Conservation (phyloP, 92 coral and sea anemone genomes). For the Heliopora coerulea region DNA sequence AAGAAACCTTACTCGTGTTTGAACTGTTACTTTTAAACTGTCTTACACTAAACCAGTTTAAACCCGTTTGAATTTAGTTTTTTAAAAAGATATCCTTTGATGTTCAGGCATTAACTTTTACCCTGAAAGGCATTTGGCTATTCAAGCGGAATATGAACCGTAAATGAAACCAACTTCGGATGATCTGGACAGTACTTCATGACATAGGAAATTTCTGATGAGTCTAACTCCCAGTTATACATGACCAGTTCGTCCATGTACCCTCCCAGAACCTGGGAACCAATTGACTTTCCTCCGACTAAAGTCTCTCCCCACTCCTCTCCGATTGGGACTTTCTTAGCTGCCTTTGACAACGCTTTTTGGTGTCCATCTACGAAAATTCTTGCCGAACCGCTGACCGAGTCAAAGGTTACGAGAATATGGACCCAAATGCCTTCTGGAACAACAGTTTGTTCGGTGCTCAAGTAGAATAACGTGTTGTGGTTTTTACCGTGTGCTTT, state of each 20-base stretch:
- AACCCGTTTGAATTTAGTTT: too few species aligned
- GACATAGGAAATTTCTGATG: slow-evolving; percentile 85
- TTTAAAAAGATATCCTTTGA: too few species aligned
- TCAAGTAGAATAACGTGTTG: slow-evolving; percentile 60
- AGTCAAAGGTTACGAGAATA: slow-evolving; percentile 83
- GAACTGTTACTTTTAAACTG: too few species aligned
- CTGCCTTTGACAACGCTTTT: slow-evolving; percentile 61
- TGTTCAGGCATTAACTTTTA: too few species aligned
- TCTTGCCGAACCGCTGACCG: slow-evolving; percentile 75
- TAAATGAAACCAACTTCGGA: slow-evolving; percentile 93
- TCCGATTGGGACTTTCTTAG: slow-evolving; percentile 62
- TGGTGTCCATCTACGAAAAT: slow-evolving; percentile 84
- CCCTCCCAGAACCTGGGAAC: slow-evolving; percentile 57
- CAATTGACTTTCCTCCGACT: slow-evolving; percentile 69
- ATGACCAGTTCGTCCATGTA: slow-evolving; percentile 89
- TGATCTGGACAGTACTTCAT: slow-evolving; percentile 96
- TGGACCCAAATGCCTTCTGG: slow-evolving; percentile 99
- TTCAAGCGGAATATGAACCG: slow-evolving; percentile 83
- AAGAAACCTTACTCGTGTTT: too few species aligned
- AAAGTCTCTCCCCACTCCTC: slow-evolving; percentile 74
- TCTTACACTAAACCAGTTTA: too few species aligned
- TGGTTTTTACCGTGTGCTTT: slow-evolving; percentile 65
- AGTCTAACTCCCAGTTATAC: slow-evolving; percentile 96
- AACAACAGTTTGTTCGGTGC: slow-evolving; percentile 78
- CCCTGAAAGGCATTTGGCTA: too few species aligned